Evolutionary conservation across 2,888 invertebrate genomes (phyloP).

Genomic region (Tetragnatha montana): DNA sequence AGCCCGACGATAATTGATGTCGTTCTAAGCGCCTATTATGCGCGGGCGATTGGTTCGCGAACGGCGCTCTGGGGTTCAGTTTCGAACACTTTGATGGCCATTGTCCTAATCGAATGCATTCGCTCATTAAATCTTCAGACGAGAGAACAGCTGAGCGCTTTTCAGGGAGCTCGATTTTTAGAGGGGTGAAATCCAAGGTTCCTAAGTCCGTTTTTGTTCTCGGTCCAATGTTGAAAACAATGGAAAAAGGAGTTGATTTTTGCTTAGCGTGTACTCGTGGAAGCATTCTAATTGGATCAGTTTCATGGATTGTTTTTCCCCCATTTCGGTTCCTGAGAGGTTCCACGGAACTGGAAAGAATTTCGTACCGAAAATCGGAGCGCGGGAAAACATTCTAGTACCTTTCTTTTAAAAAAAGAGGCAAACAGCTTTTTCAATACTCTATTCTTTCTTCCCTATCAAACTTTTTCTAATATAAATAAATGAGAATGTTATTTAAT

Average conservation of each 20-base stretch:
- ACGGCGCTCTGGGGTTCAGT: background rate
- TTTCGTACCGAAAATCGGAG: background rate
- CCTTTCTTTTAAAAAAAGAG: too few species aligned
- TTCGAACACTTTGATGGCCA: background rate
- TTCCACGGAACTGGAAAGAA: background rate
- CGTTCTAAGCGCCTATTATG: constrained; percentile 28
- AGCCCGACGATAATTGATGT: constrained; percentile 18
- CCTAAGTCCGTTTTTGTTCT: background rate
- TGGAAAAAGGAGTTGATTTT: background rate
- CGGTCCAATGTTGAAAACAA: background rate
- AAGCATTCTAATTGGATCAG: background rate
- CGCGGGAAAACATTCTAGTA: too few species aligned
- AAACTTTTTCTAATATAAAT: background rate
- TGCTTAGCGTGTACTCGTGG: background rate
- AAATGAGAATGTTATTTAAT: background rate
- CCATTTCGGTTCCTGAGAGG: background rate
- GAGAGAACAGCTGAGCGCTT: background rate
- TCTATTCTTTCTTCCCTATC: too few species aligned
- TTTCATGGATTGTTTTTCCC: background rate
- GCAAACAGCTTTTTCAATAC: too few species aligned
- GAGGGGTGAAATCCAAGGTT: background rate
- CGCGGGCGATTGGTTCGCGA: background rate
- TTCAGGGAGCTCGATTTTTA: too few species aligned
- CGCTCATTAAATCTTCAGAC: constrained; percentile 3
- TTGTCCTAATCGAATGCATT: constrained; percentile 14